A percentile compares a stretch with the other conserved stretches of the same genome.
These are phyloP conservation scores for Lophotis ruficrista DNA, from an alignment of 2,113 vertebrate genomes.

Conservation along the genomic window DNA sequence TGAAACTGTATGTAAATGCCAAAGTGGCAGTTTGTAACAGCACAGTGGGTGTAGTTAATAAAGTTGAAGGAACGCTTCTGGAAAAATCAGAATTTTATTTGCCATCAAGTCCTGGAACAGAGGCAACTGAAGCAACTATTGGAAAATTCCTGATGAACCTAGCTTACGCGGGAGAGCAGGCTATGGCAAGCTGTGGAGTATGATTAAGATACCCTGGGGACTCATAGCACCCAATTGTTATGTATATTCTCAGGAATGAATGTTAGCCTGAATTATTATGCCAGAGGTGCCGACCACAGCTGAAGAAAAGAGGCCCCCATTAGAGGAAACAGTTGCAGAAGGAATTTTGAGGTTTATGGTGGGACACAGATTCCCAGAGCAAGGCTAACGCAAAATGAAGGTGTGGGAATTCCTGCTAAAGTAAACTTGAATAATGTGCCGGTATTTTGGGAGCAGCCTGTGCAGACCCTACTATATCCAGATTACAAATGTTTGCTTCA, in stretches of 20 bases:
- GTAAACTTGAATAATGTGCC: not conserved
- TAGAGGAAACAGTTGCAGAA: not conserved
- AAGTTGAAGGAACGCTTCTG: not conserved
- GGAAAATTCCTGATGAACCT: not conserved
- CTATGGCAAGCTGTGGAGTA: not conserved
- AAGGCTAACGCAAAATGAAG: not conserved
- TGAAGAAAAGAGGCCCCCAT: not conserved
- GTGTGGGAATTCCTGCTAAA: not conserved
- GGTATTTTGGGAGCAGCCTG: not conserved
- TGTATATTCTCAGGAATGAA: not conserved
- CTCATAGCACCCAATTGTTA: not conserved
- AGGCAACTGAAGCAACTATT: not conserved
- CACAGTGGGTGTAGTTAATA: not conserved
- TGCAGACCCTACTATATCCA: not conserved
- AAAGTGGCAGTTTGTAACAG: not conserved
- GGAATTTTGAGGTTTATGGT: not conserved
- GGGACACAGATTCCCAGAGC: not conserved
- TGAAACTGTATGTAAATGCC: not conserved
- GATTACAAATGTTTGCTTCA: not conserved
- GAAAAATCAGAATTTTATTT: not conserved
- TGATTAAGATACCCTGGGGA: not conserved
- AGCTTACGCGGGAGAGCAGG: not conserved
- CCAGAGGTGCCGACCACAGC: not conserved
- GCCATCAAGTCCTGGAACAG: not conserved
- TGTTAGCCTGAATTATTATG: not conserved